These are phyloP conservation scores for Elanus axillaris DNA, from an alignment of 2,113 vertebrate species.

Conservation along the genomic window DNA sequence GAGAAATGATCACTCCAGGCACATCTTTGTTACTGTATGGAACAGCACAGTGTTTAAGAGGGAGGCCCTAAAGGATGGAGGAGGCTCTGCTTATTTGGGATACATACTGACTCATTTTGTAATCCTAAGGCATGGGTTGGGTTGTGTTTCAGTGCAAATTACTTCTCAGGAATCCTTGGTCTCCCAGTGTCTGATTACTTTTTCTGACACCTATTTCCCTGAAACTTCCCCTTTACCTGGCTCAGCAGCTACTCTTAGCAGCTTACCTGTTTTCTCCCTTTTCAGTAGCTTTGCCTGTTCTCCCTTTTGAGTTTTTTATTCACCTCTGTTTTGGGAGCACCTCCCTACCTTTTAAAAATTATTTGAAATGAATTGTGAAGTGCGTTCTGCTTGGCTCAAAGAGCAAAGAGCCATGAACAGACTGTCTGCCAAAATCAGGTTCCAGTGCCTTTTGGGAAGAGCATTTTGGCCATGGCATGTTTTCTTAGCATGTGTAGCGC, in stretches of 20 bases:
- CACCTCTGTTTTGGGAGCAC: not conserved
- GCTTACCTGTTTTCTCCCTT: not conserved
- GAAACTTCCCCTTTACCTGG: not conserved
- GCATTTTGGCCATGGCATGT: not conserved
- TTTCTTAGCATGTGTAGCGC: not conserved
- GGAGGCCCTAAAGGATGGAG: not conserved
- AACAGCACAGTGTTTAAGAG: not conserved
- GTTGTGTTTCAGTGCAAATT: not conserved
- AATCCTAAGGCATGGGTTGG: not conserved
- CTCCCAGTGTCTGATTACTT: not conserved
- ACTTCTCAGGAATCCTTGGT: not conserved
- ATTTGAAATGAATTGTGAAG: not conserved
- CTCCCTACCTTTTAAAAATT: not conserved
- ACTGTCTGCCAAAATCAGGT: not conserved
- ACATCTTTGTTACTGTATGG: not conserved
- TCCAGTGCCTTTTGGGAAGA: not conserved
- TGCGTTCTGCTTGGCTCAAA: not conserved
- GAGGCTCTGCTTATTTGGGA: not conserved
- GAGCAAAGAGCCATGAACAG: not conserved
- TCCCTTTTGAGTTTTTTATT: not conserved
- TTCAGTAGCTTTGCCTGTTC: not conserved
- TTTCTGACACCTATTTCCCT: not conserved
- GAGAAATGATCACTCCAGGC: not conserved
- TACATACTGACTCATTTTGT: not conserved
- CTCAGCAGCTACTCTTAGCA: not conserved